Evolutionary conservation across 2,113 vertebrate species (phyloP).

Genomic region (Pollimyrus isidori): DNA sequence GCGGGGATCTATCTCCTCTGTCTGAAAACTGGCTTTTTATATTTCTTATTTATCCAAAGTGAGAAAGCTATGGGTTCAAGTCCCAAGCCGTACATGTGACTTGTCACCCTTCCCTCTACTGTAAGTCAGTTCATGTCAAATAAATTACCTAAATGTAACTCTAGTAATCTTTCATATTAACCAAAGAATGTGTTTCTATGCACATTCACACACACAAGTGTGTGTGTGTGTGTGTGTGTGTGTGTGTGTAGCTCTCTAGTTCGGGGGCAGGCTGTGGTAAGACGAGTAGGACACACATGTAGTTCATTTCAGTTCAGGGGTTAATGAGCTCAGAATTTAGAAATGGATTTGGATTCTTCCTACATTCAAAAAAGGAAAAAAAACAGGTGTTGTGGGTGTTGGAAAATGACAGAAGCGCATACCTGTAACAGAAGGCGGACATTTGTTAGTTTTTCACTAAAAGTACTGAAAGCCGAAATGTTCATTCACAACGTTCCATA

Average conservation of each 20-base stretch:
- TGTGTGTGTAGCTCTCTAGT: neutral
- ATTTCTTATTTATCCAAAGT: neutral
- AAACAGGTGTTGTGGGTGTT: neutral
- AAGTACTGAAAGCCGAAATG: neutral
- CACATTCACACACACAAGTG: too few species aligned
- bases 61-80: neutral
- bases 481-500: neutral
- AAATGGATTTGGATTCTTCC: neutral
- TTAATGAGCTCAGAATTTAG: neutral
- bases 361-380: neutral
- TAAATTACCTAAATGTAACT: neutral
- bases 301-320: neutral
- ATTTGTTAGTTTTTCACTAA: neutral
- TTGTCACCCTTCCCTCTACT: neutral
- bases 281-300: neutral
- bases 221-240: too few species aligned
- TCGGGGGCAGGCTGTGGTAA: neutral
- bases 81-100: neutral
- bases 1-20: neutral
- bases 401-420: neutral
- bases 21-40: neutral
- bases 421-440: neutral
- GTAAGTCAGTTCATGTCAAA: neutral
- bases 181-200: too few species aligned
- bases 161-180: neutral